Percentiles rank a stretch among this genome's conserved stretches.
Evolutionary conservation across 2,888 invertebrate genomes (phyloP).

Genomic region (Parnassius mnemosyne): DNA sequence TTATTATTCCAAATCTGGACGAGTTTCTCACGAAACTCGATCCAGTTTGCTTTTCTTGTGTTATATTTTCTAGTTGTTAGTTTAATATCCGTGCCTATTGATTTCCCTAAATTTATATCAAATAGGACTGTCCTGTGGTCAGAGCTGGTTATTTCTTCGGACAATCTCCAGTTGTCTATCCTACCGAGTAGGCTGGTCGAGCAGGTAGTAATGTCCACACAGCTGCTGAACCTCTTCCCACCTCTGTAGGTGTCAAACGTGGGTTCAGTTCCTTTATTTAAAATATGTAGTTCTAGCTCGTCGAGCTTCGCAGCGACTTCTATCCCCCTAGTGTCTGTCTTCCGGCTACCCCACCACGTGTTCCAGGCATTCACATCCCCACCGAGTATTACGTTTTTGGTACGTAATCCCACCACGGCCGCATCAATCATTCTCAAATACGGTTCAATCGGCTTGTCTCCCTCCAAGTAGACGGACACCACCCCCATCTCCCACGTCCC

Average conservation of each 20-base stretch:
- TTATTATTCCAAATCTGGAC: too few species aligned
- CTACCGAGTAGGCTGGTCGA: too few species aligned
- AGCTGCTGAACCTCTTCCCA: too few species aligned
- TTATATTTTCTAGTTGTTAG: too few species aligned
- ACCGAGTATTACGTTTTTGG: background rate
- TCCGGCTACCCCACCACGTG: slow-evolving; percentile 3
- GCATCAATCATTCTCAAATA: background rate
- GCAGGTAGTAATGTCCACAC: too few species aligned
- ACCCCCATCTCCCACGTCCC: too few species aligned
- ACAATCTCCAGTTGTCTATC: too few species aligned
- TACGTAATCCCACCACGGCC: background rate
- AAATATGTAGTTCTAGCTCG: background rate
- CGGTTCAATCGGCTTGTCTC: slow-evolving; percentile 16
- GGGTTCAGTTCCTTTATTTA: background rate
- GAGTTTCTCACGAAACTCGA: too few species aligned
- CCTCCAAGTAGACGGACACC: too few species aligned
- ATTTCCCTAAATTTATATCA: background rate
- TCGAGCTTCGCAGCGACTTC: slow-evolving; percentile 9
- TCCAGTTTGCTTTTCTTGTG: too few species aligned
- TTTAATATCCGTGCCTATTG: background rate
- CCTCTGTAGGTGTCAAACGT: background rate
- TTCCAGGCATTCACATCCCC: slow-evolving; percentile 28
- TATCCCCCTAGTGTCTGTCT: slow-evolving; percentile 9
- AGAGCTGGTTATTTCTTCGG: too few species aligned
- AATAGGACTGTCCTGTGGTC: background rate